Base-by-base conservation (phyloP, 2,113 vertebrate species). In the Telmatochromis sp. region DNA sequence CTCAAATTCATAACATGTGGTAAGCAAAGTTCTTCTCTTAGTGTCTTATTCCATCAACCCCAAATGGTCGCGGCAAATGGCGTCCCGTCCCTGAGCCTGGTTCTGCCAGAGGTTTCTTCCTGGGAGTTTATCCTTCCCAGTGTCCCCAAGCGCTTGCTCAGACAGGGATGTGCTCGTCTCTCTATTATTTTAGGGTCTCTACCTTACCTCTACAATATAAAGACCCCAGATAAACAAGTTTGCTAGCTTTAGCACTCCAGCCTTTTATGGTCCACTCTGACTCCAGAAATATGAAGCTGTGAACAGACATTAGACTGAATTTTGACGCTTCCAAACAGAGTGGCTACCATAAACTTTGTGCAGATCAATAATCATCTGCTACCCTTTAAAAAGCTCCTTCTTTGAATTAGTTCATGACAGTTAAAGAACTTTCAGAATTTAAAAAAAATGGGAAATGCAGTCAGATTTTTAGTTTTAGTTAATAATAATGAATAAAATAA, bases 131-230 rank as follows among this genome's bases (percentile, higher is more conserved):
- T 35, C 0, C 2, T 63, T 63, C 58, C 31, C 31, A 35, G 17
- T 63, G 31, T 63, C 19, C 3, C 31, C 31, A 65, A n/a, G 60
- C 0, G 31, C 17, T 0, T 35, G 17, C 31, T 1, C 31, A 63
- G 0, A 63, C 31, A 0, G 58, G 17, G 58, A n/a, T 63, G 58
- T 35, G 17, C 2, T 35, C 28, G n/a, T 63, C 17, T 35, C 58
- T 35, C 4, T 35, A 35, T 35, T 63, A n/a, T 63, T 63, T n/a
- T 63, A 35, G 31, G 31, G 31, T 35, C 1, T 63, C 58, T 7
- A 0, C 17, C 17, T 35, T 63, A 31, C 7, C 14, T 58, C 26
- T 6, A n/a, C 58, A 7, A 63, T 63, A 65, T 65, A 37, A n/a
- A 65, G 60, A 7, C 60, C 17, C 10, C 0, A 65, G 17, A 0